Evolutionary conservation across 2,888 invertebrate genomes (phyloP).

Genomic region (Philhelius pedissequus): DNA sequence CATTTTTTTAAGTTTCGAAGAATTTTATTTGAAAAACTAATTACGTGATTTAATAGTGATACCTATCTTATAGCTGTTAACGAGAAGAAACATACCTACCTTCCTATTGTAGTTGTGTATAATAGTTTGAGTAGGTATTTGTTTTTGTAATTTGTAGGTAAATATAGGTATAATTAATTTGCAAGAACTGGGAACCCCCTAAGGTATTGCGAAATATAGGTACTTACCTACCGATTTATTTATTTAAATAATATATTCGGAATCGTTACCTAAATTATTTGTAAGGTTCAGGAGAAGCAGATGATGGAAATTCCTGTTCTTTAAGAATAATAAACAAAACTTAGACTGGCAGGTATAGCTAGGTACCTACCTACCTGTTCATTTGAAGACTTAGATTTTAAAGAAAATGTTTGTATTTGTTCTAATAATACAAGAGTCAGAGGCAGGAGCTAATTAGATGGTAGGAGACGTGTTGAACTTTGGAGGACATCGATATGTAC

Average conservation of each 20-base stretch:
- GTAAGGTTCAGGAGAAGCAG: not conserved
- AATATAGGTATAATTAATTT: constrained; percentile 15
- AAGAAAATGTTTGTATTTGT: not conserved
- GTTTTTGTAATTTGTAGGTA: not conserved
- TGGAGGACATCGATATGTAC: not conserved
- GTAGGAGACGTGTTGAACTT: not conserved
- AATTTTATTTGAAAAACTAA: not conserved
- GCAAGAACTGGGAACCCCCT: not conserved
- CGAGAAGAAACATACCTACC: not conserved
- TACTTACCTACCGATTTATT: too few relatives aligned
- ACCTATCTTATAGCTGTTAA: not conserved
- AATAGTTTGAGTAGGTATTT: not conserved
- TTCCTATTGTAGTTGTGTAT: not conserved
- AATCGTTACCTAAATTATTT: too few relatives aligned
- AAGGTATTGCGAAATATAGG: constrained; percentile 7
- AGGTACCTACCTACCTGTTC: not conserved
- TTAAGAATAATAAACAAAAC: too few relatives aligned
- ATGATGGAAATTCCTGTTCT: not conserved
- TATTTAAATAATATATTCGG: not conserved
- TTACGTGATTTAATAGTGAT: constrained; percentile 3
- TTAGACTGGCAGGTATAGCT: not conserved
- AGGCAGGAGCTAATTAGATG: not conserved
- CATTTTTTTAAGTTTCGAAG: not conserved
- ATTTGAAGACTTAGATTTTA: not conserved
- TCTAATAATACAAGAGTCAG: not conserved